Base-by-base conservation (phyloP, 2,888 invertebrate genomes). In the Sarcophaga subvicina region DNA sequence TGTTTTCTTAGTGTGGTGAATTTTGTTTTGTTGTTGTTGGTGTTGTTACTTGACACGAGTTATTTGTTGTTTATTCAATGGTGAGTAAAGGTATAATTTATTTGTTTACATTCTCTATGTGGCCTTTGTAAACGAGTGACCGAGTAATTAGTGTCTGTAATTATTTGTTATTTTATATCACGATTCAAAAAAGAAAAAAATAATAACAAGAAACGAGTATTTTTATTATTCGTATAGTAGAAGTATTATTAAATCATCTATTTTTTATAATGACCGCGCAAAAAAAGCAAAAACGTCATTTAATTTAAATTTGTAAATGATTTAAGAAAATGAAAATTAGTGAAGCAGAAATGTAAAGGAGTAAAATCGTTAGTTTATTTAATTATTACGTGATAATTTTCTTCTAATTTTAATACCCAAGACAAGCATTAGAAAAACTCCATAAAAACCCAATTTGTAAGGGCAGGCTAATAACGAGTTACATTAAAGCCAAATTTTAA, bases 1-100 rank as follows among this genome's bases (percentile, higher is more conserved):
- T 88, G 88, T 88, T 88, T 82, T 54, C 47, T 14, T 49, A 54
- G 27, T 71, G 81, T 73, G 81, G 78, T 87, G 87, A 84, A 10
- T 10, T 54, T 54, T 70, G 17, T 27, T 49, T 22, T 14, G 54
- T 4, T 14, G 25, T 14, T 59, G 59, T 10, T 47, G 63, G 49
- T 17, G 20, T 70, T 14, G 17, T 17, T 54, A 17, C 1, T 63
- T 45, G 22, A 49, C 4, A 8, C 2, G 37, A 37, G 37, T 37
- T 10, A 37, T 27, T 45, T 47, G 14, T 25, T 78, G 27, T 79
- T 67, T 1, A 54, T 17, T 54, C n/a, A 66, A 4, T 75, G 59
- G 62, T 63, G 45, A n/a, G n/a, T 12, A 27, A 20, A 64, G n/a
- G 11, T 47, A 17, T 76, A 20, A 5, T 75, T 47, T 60, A n/a